Conservation (phyloP, 2,797 vertebrate genomes). For the Urosaurus nigricauda region DNA sequence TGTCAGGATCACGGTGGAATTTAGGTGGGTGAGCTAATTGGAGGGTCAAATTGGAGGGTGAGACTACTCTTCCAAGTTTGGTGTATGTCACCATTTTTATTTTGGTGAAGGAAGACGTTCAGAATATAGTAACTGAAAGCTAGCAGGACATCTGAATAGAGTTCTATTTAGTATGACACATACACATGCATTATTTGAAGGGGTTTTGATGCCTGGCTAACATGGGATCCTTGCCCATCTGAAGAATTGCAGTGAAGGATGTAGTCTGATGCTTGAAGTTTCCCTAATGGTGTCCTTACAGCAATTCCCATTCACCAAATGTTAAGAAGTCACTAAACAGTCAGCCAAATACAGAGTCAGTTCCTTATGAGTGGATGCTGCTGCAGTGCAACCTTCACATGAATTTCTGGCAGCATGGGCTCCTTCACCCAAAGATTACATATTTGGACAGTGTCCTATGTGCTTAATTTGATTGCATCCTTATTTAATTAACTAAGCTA, state of each 20-base stretch:
- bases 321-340: background rate
- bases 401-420: background rate
- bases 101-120: too few species aligned
- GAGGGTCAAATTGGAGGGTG: too few species aligned
- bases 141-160: too few species aligned
- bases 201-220: too few species aligned
- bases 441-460: background rate
- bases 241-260: background rate
- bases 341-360: background rate
- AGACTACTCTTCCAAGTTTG: too few species aligned
- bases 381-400: background rate
- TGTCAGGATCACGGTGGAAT: too few species aligned
- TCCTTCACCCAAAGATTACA: background rate
- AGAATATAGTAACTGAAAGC: too few species aligned
- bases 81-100: too few species aligned
- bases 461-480: constrained; percentile 4
- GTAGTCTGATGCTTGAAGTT: background rate
- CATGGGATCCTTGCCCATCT: too few species aligned
- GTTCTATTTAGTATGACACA: too few species aligned
- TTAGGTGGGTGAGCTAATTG: too few species aligned
- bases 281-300: background rate
- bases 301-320: background rate
- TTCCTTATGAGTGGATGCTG: background rate
- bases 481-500: background rate
- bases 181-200: too few species aligned